phyloP scores from a whole-genome alignment of 2,888 invertebrate species.

The Eupeodes latifasciatus region DNA sequence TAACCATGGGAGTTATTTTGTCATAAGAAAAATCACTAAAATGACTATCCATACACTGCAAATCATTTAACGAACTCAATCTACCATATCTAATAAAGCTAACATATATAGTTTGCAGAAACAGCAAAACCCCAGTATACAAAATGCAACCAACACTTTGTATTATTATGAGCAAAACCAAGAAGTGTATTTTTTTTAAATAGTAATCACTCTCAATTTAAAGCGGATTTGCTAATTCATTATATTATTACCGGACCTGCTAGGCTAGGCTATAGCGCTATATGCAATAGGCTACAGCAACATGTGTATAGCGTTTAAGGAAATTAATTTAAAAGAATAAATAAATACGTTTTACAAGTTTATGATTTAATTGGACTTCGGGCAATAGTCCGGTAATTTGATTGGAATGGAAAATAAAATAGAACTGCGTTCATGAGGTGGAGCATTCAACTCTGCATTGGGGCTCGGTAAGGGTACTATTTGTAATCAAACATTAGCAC shows the following conservation, averaged over 20 bases:
- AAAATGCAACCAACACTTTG: not conserved
- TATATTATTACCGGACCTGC: conserved; percentile 49
- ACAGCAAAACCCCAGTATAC: not conserved
- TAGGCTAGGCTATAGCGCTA: not conserved
- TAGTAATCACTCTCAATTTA: conserved; percentile 54
- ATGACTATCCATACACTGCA: not conserved
- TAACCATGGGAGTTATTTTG: conserved; percentile 8
- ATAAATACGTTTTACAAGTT: conserved; percentile 54
- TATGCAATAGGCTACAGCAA: not conserved
- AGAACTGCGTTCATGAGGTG: conserved; percentile 44
- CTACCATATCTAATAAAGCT: conserved; percentile 19
- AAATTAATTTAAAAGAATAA: conserved; percentile 64
- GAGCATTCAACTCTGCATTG: conserved; percentile 59
- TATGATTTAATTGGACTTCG: conserved; percentile 63
- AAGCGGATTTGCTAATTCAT: conserved; percentile 54
- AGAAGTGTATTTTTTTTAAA: conserved; percentile 38
- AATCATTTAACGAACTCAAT: conserved; percentile 22
- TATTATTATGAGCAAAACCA: not conserved
- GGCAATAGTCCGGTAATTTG: conserved; percentile 38
- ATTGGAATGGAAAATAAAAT: conserved; percentile 29
- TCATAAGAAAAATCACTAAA: not conserved
- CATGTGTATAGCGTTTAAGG: conserved; percentile 58
- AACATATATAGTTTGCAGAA: not conserved
- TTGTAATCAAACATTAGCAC: not conserved
- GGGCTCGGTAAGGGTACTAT: conserved; percentile 27